These are phyloP conservation scores for Eremobia ochroleuca DNA, from an alignment of 2,888 invertebrate genomes.

Conservation along the genomic window DNA sequence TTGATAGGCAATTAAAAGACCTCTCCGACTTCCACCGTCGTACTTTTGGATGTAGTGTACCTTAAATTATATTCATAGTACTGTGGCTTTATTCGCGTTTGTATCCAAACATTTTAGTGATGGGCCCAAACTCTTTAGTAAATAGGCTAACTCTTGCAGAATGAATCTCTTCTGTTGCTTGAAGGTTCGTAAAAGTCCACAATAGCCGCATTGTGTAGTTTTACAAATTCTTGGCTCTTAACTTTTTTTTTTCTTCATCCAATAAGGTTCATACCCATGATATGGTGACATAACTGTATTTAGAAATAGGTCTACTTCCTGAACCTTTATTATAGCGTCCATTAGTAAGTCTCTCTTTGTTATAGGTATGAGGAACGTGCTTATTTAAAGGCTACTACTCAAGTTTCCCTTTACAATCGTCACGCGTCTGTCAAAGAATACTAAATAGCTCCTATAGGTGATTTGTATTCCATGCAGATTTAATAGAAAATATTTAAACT, in stretches of 20 bases:
- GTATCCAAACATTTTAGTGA: background rate
- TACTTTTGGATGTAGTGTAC: background rate
- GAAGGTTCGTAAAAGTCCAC: background rate
- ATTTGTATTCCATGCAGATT: conserved; percentile 31
- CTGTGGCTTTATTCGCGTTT: background rate
- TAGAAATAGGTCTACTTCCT: conserved; percentile 10
- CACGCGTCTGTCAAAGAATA: conserved; percentile 33
- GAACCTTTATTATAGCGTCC: conserved; percentile 26
- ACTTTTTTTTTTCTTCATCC: background rate
- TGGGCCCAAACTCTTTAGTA: background rate
- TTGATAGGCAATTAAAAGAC: background rate
- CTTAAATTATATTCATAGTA: background rate
- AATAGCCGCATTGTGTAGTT: background rate
- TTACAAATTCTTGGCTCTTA: background rate
- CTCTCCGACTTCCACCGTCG: background rate
- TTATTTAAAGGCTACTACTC: background rate
- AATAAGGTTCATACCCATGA: background rate
- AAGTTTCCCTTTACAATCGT: conserved; percentile 34
- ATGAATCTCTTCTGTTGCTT: background rate
- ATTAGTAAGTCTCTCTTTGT: conserved; percentile 24
- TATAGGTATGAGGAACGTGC: conserved; percentile 39
- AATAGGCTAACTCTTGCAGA: background rate
- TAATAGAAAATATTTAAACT: conserved; percentile 52
- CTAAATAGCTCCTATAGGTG: conserved; percentile 13
- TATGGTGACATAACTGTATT: conserved; percentile 14